Evolutionary conservation across 1,140 invertebrate species (phyloP), one percentile per base, ranked within the genome.

Genomic region (Zaprionus kolodkinae): DNA sequence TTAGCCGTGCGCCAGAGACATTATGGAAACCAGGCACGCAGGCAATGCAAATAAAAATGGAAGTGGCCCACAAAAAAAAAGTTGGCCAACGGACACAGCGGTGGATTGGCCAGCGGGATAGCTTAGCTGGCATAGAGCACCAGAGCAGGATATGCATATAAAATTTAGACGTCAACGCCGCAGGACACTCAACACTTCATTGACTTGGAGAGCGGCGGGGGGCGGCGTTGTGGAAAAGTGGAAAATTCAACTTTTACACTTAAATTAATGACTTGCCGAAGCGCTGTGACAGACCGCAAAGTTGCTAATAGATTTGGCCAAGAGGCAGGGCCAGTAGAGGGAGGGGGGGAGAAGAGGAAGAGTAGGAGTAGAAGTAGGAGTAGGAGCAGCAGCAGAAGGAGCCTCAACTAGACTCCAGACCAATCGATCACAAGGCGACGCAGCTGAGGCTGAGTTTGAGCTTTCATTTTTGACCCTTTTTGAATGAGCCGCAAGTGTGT

Each of bases 161-260:
- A 63, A 61, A 69, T 57, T 65, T 60, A 27, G 63, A 27, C 50
- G 56, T 56, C 60, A 71, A 62, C 73, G 81, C 87, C 69, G 77
- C 87, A 81, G 86, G 87, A 87, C 72, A 87, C 80, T 90, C 76
- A 90, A 87, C 82, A 91, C 83, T 79, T 81, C 77, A 91, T 88
- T 87, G 87, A 88, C 91, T 84, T 81, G 79, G 21, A 21, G 21
- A 21, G 21, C 21, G 21, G 21, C 21, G 21, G 21, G 21, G 2
- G 21, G 21, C 21, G 21, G 84, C 63, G 73, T 27, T 27, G 64
- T 68, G 55, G 21, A 13, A 33, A 33, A 25, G 3, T n/a, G 13
- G 7, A 15, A 15, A 45, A 45, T 6, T 45, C 36, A 25, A 48
- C 21, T 52, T 57, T 43, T 40, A 43, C 54, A 68, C 60, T 73